Percentiles rank a stretch among this genome's conserved stretches.
phyloP scores from a whole-genome alignment of 2,113 vertebrate species.

The Scalopus aquaticus region DNA sequence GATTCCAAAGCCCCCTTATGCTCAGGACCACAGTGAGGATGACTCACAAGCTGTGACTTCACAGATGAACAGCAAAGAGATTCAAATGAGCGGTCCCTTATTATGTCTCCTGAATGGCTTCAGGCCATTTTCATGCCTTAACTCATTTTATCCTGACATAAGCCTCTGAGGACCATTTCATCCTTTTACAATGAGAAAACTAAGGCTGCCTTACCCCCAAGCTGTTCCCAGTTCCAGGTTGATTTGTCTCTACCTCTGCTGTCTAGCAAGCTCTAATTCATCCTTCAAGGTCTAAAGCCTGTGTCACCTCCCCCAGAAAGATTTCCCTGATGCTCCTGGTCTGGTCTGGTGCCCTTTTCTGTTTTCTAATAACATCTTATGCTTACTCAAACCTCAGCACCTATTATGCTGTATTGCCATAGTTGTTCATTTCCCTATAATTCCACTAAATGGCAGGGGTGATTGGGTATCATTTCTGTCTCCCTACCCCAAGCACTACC shows the following conservation, averaged over 20 bases:
- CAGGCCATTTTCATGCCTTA: not conserved
- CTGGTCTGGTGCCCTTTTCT: not conserved
- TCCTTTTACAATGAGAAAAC: not conserved
- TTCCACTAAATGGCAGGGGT: not conserved
- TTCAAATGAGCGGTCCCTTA: not conserved
- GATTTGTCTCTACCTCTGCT: no score
- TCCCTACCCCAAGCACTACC: no score
- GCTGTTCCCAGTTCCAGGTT: not conserved
- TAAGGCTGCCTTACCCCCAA: not conserved
- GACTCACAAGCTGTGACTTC: not conserved
- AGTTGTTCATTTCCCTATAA: not conserved
- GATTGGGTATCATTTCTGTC: not conserved
- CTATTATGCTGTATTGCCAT: not conserved
- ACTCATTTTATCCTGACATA: not conserved
- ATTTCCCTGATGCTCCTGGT: not conserved
- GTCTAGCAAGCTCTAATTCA: not conserved
- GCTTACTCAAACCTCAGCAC: not conserved
- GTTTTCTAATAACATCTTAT: not conserved
- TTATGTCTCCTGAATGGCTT: not conserved
- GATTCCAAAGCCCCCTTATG: not conserved
- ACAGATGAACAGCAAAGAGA: no score
- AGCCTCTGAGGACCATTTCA: not conserved
- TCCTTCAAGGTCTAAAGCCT: not conserved
- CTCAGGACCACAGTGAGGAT: not conserved
- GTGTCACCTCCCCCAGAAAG: not conserved